phyloP scores from a whole-genome alignment of 2,113 vertebrate genomes.

The Alaudala cheleensis region DNA sequence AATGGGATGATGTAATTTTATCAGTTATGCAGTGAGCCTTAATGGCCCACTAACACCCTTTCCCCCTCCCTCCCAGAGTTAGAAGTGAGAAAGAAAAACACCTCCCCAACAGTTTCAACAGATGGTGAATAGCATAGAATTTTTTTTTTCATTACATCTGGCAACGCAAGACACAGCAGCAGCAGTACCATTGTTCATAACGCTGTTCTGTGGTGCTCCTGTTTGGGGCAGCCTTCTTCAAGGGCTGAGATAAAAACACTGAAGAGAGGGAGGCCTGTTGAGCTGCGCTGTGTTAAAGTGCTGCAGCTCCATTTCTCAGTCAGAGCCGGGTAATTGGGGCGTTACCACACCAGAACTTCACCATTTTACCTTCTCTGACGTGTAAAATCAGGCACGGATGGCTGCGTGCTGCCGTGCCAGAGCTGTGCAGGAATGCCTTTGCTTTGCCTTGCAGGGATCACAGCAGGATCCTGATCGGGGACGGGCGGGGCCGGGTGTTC shows the following conservation, averaged over 20 bases:
- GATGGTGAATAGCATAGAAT: too few species aligned
- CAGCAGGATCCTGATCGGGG: constrained; percentile 96
- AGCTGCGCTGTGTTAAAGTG: neutral
- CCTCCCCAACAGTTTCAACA: too few species aligned
- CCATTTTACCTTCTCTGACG: fast-evolving
- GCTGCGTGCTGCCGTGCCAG: fast-evolving
- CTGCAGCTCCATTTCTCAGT: neutral
- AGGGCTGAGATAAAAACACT: neutral
- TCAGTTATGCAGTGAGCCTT: too few species aligned
- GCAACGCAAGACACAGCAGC: too few species aligned
- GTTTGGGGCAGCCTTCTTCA: neutral
- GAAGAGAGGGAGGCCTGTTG: neutral
- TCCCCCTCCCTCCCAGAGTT: too few species aligned
- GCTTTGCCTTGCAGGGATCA: constrained; percentile 82
- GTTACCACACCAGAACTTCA: fast-evolving
- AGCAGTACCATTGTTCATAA: fast-evolving
- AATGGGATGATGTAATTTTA: too few species aligned
- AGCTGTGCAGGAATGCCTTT: neutral
- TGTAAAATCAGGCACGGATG: fast-evolving
- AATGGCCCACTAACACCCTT: too few species aligned
- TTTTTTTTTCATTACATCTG: too few species aligned
- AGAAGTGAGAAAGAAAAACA: too few species aligned
- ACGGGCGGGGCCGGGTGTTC: constrained; percentile 92
- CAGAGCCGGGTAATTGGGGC: neutral
- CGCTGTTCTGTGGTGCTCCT: neutral